Percentiles rank a stretch among this genome's conserved stretches.
Conservation (phyloP, 1,140 invertebrate genomes). For the Bombus sibiricus region DNA sequence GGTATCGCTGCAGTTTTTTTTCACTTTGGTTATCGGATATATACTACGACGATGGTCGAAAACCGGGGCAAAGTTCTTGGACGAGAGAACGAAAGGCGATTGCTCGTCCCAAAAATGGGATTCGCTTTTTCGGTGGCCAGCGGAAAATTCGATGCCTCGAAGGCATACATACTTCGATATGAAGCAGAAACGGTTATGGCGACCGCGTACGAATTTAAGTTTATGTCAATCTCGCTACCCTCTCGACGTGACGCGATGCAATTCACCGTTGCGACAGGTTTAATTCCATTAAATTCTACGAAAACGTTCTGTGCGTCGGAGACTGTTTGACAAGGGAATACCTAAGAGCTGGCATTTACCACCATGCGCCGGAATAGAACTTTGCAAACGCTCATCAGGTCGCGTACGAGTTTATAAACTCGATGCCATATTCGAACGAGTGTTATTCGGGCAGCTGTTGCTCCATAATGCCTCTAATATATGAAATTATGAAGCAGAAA, state of each 20-base stretch:
- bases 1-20: neutral
- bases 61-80: slow-evolving; percentile 41
- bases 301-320: neutral
- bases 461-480: neutral
- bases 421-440: neutral
- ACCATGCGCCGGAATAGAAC: neutral
- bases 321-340: neutral
- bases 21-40: neutral
- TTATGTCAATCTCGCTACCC: slow-evolving; percentile 20
- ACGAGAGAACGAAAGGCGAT: neutral
- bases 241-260: slow-evolving; percentile 18
- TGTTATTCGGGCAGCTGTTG: neutral
- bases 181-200: neutral
- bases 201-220: slow-evolving; percentile 50
- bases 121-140: slow-evolving; percentile 30
- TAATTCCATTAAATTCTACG: slow-evolving; percentile 39
- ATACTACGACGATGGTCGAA: neutral
- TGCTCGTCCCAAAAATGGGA: slow-evolving; percentile 38
- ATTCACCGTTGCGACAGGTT: slow-evolving; percentile 15
- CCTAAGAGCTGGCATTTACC: neutral
- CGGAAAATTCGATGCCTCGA: slow-evolving; percentile 41
- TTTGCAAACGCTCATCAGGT: neutral
- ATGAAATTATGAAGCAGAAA: neutral
- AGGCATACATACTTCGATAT: neutral
- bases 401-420: neutral